These are phyloP conservation scores for Rhineura floridana DNA, from an alignment of 2,113 vertebrate species.

Conservation along the genomic window DNA sequence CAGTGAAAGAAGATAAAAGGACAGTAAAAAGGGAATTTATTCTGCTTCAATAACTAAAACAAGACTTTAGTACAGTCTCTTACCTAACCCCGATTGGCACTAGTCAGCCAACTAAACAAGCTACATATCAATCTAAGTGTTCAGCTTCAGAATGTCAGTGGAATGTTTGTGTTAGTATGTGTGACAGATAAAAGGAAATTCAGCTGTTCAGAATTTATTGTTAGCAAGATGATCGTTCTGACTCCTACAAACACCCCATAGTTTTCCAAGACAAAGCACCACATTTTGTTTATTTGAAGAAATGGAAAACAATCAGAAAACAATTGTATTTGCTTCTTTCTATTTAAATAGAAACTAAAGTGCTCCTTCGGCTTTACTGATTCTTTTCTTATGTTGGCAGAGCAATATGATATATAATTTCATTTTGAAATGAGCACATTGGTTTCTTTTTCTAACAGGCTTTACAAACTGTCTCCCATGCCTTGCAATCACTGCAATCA, in stretches of 20 bases:
- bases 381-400: slow-evolving; percentile 47
- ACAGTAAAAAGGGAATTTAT: neutral
- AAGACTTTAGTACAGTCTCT: neutral
- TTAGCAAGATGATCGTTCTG: slow-evolving; percentile 13
- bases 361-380: slow-evolving; percentile 30
- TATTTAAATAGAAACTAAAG: slow-evolving; percentile 36
- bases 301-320: slow-evolving; percentile 44
- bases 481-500: slow-evolving; percentile 51
- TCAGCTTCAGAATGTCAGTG: neutral
- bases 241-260: slow-evolving; percentile 28
- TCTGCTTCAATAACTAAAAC: neutral
- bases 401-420: slow-evolving; percentile 55
- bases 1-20: neutral
- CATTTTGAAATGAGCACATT: slow-evolving; percentile 51
- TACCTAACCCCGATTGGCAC: neutral
- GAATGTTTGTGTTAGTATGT: neutral
- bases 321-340: slow-evolving; percentile 36
- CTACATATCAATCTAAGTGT: no score
- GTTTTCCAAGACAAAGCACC: slow-evolving; percentile 43
- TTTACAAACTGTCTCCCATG: slow-evolving; percentile 37
- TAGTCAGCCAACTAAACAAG: neutral
- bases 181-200: neutral
- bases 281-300: slow-evolving; percentile 43
- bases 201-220: slow-evolving; percentile 9
- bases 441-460: slow-evolving; percentile 43